Base-by-base conservation (phyloP, 1,140 invertebrate species). In the Temnothorax nylanderi region DNA sequence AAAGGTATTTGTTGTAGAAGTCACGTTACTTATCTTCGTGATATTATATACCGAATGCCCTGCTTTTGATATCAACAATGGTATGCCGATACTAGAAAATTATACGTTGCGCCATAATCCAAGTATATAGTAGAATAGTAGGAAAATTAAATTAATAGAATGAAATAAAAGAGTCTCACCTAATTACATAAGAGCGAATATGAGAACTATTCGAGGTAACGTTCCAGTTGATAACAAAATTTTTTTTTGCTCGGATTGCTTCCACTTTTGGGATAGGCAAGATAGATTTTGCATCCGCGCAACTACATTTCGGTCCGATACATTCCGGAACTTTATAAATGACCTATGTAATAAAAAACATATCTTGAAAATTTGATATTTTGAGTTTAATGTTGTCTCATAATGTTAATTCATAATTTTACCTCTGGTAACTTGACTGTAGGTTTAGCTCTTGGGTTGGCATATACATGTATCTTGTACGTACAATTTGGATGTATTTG, bases 11-110 rank as follows among this genome's bases (percentile, higher is more conserved):
- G 75, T 75, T 21, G 85, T 56, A 6, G 86, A 44, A n/a, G 80
- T 60, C 7, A 92, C 87, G 0, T 80, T 84, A 60, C 87, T 85
- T 80, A 95, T 91, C 67, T 91, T 77, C 0, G 93, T 92, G 56
- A 91, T 92, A 78, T 95, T 94, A 44, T 92, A 95, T 54, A 95
- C 90, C 11, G 88, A 87, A 5, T 93, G 32, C 0, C 92, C 92
- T 62, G 87, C 93, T 77, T 91, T 93, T 26, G 93, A 93, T 34
- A 89, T 91, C 13, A 94, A 74, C 6, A 93, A 81, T 11, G 93
- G 92, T 26, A 91, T 60, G 2, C 93, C 94, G 54, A 92, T 82
- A 65, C 94, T 95, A 54, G 41, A 89, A 91, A 69, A 90, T 41
- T 64, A 67, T 11, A 74, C 13, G 65, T 58, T 80, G 58, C 34